Conservation (phyloP, 2,113 vertebrate species). For the Grammomys surdaster region DNA sequence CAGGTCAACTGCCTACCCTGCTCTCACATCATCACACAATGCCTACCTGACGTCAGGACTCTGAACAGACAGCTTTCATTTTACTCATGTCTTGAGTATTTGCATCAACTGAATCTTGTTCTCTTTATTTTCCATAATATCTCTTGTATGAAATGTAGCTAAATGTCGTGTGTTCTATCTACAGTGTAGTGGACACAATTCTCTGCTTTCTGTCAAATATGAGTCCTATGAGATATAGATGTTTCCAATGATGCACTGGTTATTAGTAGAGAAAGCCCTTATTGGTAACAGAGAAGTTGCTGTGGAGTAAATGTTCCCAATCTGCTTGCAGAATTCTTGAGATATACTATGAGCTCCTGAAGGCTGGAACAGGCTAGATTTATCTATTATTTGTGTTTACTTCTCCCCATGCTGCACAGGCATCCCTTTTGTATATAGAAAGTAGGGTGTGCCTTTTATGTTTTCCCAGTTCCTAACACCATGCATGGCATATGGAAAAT, state of each 20-base stretch:
- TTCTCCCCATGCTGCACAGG: not conserved
- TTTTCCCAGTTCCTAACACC: not conserved
- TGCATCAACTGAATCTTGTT: not conserved
- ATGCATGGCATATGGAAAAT: not conserved
- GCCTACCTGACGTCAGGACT: not conserved
- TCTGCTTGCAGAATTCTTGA: constrained; percentile 23
- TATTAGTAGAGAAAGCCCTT: not conserved
- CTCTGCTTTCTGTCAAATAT: not conserved
- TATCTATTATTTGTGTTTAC: not conserved
- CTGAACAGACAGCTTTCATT: not conserved
- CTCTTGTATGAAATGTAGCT: not conserved
- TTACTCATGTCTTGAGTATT: not conserved
- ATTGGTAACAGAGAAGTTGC: not conserved
- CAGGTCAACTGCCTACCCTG: not conserved
- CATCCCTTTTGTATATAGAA: not conserved
- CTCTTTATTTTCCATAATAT: not conserved
- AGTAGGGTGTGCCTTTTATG: not conserved
- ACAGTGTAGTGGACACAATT: not conserved
- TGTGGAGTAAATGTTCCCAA: not conserved
- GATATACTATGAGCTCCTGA: not conserved
- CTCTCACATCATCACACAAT: too few species aligned
- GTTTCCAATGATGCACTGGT: not conserved
- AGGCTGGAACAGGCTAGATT: not conserved
- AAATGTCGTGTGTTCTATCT: not conserved
- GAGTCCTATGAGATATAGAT: not conserved